Percentiles rank a stretch among this genome's conserved stretches.
Conservation (phyloP, 2,888 invertebrate species). For the Bedellia somnulentella region DNA sequence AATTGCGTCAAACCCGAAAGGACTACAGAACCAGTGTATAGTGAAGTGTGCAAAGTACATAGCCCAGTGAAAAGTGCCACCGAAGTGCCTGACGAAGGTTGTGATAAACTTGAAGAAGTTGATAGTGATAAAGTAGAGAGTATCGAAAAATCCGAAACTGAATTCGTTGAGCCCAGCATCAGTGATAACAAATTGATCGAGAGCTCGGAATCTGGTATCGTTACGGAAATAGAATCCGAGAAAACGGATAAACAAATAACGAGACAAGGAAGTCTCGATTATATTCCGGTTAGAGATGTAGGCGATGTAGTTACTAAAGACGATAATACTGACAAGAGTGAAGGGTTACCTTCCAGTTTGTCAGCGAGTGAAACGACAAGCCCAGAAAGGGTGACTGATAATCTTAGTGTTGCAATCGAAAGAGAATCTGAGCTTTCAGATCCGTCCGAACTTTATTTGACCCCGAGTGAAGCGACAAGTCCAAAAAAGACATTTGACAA, state of each 20-base stretch:
- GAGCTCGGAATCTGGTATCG: slow-evolving; percentile 42
- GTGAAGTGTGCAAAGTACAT: slow-evolving; percentile 67
- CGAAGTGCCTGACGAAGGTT: slow-evolving; percentile 16
- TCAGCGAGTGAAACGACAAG: slow-evolving; percentile 51
- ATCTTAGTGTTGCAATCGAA: slow-evolving; percentile 35
- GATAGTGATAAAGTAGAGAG: slow-evolving; percentile 11
- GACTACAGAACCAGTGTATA: slow-evolving; percentile 52
- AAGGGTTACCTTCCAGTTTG: slow-evolving; percentile 49
- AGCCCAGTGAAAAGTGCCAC: slow-evolving; percentile 40
- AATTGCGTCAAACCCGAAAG: slow-evolving; percentile 28
- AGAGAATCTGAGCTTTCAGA: slow-evolving; percentile 68
- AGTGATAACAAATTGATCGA: slow-evolving; percentile 33
- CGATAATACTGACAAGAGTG: slow-evolving; percentile 49
- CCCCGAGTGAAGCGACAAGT: slow-evolving; percentile 66
- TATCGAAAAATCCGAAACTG: slow-evolving; percentile 15
- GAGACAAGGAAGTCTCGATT: slow-evolving; percentile 46
- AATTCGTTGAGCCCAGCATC: slow-evolving; percentile 30
- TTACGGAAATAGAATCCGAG: slow-evolving; percentile 25
- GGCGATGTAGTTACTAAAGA: slow-evolving; percentile 40
- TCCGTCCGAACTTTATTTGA: slow-evolving; percentile 68
- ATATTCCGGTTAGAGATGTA: slow-evolving; percentile 52
- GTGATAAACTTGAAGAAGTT: neutral
- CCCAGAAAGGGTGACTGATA: slow-evolving; percentile 42
- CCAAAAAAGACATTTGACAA: slow-evolving; percentile 46
- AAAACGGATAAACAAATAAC: slow-evolving; percentile 35